Evolutionary conservation across 2,888 invertebrate genomes (phyloP).

Genomic region (Drosophila maculinotata): DNA sequence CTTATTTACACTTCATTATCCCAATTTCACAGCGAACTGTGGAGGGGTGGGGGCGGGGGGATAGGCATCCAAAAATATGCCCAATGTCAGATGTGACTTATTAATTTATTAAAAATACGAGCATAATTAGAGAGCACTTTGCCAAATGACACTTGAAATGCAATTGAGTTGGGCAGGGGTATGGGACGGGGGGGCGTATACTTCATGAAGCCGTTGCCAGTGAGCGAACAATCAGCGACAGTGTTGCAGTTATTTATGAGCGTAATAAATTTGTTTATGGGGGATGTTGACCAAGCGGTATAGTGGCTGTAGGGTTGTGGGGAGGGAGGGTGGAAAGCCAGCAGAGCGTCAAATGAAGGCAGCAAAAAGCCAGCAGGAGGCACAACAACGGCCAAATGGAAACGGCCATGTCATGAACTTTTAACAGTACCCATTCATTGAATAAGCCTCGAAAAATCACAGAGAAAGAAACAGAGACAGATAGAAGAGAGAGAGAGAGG

Average conservation of each 20-base stretch:
- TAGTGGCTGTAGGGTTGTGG: neutral
- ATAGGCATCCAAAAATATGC: conserved; percentile 59
- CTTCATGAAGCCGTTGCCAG: conserved; percentile 57
- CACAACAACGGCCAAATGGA: conserved; percentile 34
- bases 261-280: conserved; percentile 79
- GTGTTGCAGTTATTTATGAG: conserved; percentile 81
- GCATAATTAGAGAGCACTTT: conserved; percentile 80
- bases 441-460: conserved; percentile 39
- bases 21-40: conserved; percentile 20
- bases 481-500: conserved; percentile 1
- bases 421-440: conserved; percentile 42
- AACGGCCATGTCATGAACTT: conserved; percentile 62
- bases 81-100: conserved; percentile 67
- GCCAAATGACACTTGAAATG: conserved; percentile 80
- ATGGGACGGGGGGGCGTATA: neutral
- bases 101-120: conserved; percentile 80
- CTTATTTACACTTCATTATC: conserved; percentile 81
- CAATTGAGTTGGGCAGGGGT: conserved; percentile 46
- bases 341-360: conserved; percentile 74
- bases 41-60: no score
- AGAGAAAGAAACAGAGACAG: conserved; percentile 1
- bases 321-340: conserved; percentile 15
- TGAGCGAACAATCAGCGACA: conserved; percentile 75
- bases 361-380: conserved; percentile 71
- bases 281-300: conserved; percentile 29